Percentiles rank a stretch among this genome's conserved stretches.
Evolutionary conservation across 2,888 invertebrate species (phyloP).

Genomic region (Thysanoteuthis rhombus): DNA sequence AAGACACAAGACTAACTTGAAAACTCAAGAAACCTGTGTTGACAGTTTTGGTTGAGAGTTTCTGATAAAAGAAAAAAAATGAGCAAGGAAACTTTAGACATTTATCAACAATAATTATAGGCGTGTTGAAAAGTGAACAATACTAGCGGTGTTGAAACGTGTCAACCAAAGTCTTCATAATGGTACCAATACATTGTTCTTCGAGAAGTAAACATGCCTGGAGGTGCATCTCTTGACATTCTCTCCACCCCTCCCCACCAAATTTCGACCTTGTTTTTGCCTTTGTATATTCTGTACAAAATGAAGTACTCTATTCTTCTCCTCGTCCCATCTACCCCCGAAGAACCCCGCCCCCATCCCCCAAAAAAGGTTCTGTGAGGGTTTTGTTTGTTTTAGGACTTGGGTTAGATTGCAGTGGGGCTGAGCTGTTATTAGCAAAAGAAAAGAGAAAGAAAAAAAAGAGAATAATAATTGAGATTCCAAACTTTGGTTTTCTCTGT

Average conservation of each 20-base stretch:
- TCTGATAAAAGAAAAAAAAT: not conserved
- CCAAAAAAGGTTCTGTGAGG: too few species aligned
- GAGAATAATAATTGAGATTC: not conserved
- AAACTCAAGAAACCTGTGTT: not conserved
- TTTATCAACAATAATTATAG: conserved; percentile 14
- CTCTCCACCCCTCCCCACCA: not conserved
- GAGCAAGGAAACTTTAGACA: not conserved
- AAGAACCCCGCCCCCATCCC: not conserved
- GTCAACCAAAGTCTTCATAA: not conserved
- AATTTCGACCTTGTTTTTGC: not conserved
- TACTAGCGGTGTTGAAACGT: not conserved
- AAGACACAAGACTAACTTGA: too few species aligned
- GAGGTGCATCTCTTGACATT: not conserved
- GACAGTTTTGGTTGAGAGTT: too few species aligned
- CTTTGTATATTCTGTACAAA: not conserved
- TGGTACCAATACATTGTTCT: not conserved
- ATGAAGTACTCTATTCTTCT: not conserved
- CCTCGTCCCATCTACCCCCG: not conserved
- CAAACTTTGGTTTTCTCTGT: not conserved
- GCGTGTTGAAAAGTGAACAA: not conserved
- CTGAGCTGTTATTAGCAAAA: not conserved
- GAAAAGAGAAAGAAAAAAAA: too few species aligned
- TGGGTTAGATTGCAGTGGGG: not conserved
- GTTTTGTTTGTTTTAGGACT: not conserved
- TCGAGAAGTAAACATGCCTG: not conserved